These are phyloP conservation scores for Oncopodura yosiiana DNA, from an alignment of 1,140 invertebrate genomes.

Conservation along the genomic window DNA sequence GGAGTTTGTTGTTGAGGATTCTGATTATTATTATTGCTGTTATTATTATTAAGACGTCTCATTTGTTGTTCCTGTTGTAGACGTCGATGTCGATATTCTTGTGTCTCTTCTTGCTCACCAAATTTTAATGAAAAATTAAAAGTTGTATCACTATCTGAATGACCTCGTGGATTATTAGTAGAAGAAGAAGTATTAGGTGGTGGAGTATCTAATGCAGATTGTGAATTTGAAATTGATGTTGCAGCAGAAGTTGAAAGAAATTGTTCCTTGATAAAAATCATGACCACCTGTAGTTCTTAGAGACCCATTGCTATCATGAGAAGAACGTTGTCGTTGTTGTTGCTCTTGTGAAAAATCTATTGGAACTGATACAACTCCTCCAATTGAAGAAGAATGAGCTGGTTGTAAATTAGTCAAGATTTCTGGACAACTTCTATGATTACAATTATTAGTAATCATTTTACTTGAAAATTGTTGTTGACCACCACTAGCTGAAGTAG, in stretches of 20 bases:
- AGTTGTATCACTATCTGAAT: constrained; percentile 20
- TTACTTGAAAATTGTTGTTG: constrained; percentile 2
- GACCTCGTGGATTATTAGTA: too few relatives aligned
- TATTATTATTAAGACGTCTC: too few relatives aligned
- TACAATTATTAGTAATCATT: constrained; percentile 4
- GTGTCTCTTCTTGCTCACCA: constrained; percentile 60
- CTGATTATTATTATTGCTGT: too few relatives aligned
- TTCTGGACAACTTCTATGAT: constrained; percentile 27
- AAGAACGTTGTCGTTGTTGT: too few relatives aligned
- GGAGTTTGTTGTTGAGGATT: background rate
- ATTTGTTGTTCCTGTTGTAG: constrained; percentile 7
- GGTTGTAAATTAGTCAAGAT: too few relatives aligned
- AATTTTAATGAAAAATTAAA: constrained; percentile 44
- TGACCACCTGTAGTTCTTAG: too few relatives aligned
- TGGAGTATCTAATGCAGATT: background rate
- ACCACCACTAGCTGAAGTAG: constrained; percentile 12
- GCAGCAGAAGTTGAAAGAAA: constrained; percentile 6
- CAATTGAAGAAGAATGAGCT: too few relatives aligned
- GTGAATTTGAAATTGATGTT: constrained; percentile 1
- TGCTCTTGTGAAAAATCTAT: too few relatives aligned
- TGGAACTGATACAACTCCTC: too few relatives aligned
- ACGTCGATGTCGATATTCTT: constrained; percentile 18
- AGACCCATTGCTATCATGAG: too few relatives aligned
- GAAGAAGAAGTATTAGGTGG: background rate
- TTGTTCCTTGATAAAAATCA: too few relatives aligned